Evolutionary conservation across 2,113 vertebrate species (phyloP).

Genomic region (Fregata magnificens): DNA sequence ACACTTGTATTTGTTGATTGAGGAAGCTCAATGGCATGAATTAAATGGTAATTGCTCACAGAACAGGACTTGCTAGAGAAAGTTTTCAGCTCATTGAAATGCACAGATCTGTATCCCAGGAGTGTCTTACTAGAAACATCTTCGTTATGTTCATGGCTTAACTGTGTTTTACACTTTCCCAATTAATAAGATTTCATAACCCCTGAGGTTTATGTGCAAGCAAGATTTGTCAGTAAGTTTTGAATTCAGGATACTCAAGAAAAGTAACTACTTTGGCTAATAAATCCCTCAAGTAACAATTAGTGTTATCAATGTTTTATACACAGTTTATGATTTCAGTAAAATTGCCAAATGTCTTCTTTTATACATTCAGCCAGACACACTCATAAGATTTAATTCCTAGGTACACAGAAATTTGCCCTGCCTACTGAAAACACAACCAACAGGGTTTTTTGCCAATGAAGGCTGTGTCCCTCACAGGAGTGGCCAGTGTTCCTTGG

Average conservation of each 20-base stretch:
- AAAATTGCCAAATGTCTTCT: background rate
- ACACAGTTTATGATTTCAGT: conserved; percentile 29
- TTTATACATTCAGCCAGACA: background rate
- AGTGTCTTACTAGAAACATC: conserved; percentile 11
- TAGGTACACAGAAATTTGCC: background rate
- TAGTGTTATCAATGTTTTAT: conserved; percentile 60
- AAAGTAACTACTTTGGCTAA: conserved; percentile 42
- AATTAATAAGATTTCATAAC: conserved; percentile 60
- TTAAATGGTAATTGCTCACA: conserved; percentile 40
- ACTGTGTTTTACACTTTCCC: conserved; percentile 24
- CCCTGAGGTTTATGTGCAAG: conserved; percentile 54
- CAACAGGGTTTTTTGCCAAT: background rate
- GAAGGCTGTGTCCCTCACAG: background rate
- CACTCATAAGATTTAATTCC: background rate
- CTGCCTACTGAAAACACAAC: background rate
- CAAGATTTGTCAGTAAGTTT: conserved; percentile 44
- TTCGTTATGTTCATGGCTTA: conserved; percentile 37
- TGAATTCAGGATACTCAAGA: conserved; percentile 8
- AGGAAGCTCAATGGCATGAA: conserved; percentile 50
- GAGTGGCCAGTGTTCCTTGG: background rate
- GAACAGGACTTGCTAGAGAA: background rate
- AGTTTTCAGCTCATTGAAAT: conserved; percentile 39
- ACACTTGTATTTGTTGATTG: conserved; percentile 52
- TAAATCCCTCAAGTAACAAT: conserved; percentile 71
- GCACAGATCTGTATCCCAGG: conserved; percentile 23